A percentile compares a stretch with the other conserved stretches of the same genome.
Evolutionary conservation across 2,113 vertebrate genomes (phyloP).

Genomic region (Centropus unirufus): DNA sequence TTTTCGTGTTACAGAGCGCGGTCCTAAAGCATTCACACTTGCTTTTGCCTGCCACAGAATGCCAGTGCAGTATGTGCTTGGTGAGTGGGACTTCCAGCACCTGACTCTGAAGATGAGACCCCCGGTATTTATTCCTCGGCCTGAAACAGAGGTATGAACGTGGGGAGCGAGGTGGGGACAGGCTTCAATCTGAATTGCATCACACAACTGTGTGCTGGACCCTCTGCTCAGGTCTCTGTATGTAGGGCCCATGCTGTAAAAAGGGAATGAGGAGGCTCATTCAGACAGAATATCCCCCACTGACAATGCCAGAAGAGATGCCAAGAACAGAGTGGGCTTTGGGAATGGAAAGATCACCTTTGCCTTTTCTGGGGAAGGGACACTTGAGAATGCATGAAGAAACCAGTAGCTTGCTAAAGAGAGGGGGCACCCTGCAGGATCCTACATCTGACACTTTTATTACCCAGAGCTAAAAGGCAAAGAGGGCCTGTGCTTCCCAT

Average conservation of each 20-base stretch:
- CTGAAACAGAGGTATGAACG: constrained; percentile 91
- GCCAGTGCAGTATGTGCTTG: constrained; percentile 95
- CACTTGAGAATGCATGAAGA: background rate
- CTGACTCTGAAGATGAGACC: constrained; percentile 91
- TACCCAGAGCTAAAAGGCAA: background rate
- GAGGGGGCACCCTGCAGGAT: background rate
- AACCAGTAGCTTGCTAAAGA: background rate
- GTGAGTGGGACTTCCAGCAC: constrained; percentile 95
- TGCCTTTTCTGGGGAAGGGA: background rate
- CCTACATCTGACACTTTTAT: background rate
- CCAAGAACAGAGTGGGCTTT: background rate
- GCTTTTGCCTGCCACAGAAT: constrained; percentile 76
- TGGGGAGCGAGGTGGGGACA: rapidly evolving
- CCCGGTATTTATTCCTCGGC: constrained; percentile 96
- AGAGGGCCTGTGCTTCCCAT: background rate
- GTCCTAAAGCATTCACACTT: rapidly evolving
- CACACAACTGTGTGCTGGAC: background rate
- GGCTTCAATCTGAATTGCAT: background rate
- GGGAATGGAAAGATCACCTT: background rate
- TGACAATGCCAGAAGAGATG: background rate
- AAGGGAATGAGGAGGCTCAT: background rate
- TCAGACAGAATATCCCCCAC: background rate
- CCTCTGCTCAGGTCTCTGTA: background rate
- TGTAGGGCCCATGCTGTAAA: background rate
- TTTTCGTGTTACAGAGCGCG: background rate